Base-by-base conservation (phyloP, 2,797 vertebrate species). In the Hypotaenidia philippensis region DNA sequence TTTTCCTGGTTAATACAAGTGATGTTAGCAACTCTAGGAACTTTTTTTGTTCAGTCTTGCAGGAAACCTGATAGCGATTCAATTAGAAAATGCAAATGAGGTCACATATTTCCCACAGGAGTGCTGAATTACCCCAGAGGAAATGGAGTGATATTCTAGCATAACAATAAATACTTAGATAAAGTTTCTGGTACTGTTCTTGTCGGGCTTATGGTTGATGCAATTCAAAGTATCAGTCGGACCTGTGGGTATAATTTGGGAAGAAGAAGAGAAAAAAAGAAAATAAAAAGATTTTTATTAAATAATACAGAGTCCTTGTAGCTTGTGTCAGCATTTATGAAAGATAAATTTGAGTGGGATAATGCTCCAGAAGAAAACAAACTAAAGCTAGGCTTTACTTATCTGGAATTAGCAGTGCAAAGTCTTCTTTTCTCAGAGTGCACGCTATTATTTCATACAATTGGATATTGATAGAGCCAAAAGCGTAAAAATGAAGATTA, bases 71-170 rank as follows among this genome's bases (percentile, higher is more conserved):
- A 98, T 97, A 98, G 97, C 97, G 96, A 94, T 98, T 98, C 98
- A 98, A 98, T 98, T 98, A 98, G 98, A 97, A 98, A 98, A 98
- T 98, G 98, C 97, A 98, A 98, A 98, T 98, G 96, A 97, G 97
- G 97, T 95, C 97, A 90, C 92, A 91, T 76, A 93, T 95, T 97
- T 97, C 98, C 97, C 97, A 93, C 76, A 22, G 77, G 96, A 97
- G 94, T 38, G n/a, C 83, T 13, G 93, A 85, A 75, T 94, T 74
- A 93, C 96, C 93, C 96, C 93, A 68, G 69, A 97, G 97, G 94
- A 96, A 94, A 57, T 57, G 4, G 64, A 94, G 87, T 65, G 27
- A 74, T 90, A 71, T 89, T 96, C 89, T 34, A 41, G 96, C 94
- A 97, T 81, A 92, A 74, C 94, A 80, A 95, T 96, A 96, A 96